Evolutionary conservation across 2,113 vertebrate species (phyloP), one percentile per base, ranked within the genome.

Genomic region (Eulacestoma nigropectus): DNA sequence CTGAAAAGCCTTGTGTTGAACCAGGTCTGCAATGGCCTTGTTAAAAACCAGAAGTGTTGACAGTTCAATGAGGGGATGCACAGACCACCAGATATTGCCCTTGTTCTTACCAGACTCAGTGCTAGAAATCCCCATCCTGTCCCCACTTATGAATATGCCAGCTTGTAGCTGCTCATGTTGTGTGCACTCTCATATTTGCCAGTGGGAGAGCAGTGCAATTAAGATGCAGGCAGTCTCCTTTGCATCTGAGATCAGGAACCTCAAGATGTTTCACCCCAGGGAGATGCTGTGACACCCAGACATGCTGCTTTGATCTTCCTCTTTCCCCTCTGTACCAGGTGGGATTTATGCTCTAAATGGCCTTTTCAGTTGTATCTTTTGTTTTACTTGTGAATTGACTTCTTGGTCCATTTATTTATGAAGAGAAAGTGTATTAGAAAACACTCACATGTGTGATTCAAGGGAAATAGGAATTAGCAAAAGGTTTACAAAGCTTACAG

Each of bases 61-160:
- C 70, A 80, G 53, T 11, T 37, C 26, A 44, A 3, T 19, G 35
- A 26, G 21, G 21, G 41, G 26, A 37, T 41, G 35, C 56, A n/a
- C 12, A 67, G 33, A 11, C 16, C 8, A 27, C 10, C 25, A 23
- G 13, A 20, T 50, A 18, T 13, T 73, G 57, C 20, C 8, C 18
- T 81, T 41, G 11, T 10, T 89, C 39, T 57, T 42, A 32, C 10
- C 33, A 57, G 57, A 39, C 49, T 72, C 15, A 19, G 30, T 7
- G 9, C 29, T 41, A 77, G 57, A 57, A 87, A 73, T 39, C 27
- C 30, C 27, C 1, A 2, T 64, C 10, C 53, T 49, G 50, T 39
- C 56, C 32, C 10, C 39, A 15, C 20, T 75, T 75, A 29, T 0
- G 4, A 60, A 21, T 0, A 0, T 46, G 27, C 9, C 30, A 21